Conservation (phyloP, 2,888 invertebrate species). For the Caenorhabditis macrosperma region DNA sequence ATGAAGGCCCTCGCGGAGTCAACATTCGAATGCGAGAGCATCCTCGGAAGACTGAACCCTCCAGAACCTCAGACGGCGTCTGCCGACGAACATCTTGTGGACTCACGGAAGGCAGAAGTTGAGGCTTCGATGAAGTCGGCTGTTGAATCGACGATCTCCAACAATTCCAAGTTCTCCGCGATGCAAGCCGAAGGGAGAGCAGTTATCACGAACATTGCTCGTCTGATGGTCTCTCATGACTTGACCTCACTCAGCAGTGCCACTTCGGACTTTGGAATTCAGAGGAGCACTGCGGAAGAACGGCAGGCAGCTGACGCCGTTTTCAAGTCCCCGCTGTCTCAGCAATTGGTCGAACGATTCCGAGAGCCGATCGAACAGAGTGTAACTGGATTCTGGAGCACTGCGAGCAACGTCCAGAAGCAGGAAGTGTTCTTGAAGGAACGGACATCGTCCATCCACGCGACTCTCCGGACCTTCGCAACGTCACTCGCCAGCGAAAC, state of each 20-base stretch:
- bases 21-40: constrained; percentile 18
- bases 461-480: constrained; percentile 29
- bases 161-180: not conserved
- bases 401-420: constrained; percentile 23
- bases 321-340: constrained; percentile 12
- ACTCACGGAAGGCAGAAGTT: not conserved
- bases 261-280: constrained; percentile 3
- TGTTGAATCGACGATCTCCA: constrained; percentile 16
- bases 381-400: constrained; percentile 58
- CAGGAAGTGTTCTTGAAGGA: constrained; percentile 30
- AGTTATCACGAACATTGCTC: constrained; percentile 16
- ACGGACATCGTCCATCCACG: constrained; percentile 31
- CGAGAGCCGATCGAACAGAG: constrained; percentile 47
- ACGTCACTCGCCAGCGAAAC: constrained; percentile 26
- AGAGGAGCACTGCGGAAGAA: not conserved
- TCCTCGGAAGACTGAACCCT: constrained; percentile 33
- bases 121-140: constrained; percentile 9
- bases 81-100: not conserved
- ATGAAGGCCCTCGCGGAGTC: constrained; percentile 20
- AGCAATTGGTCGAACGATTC: constrained; percentile 8
- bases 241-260: constrained; percentile 19
- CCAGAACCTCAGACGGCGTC: constrained; percentile 15
- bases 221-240: constrained; percentile 32
- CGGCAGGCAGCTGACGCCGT: not conserved
- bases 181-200: constrained; percentile 11